Conservation (phyloP, 1,140 invertebrate species). For the Mya arenaria region DNA sequence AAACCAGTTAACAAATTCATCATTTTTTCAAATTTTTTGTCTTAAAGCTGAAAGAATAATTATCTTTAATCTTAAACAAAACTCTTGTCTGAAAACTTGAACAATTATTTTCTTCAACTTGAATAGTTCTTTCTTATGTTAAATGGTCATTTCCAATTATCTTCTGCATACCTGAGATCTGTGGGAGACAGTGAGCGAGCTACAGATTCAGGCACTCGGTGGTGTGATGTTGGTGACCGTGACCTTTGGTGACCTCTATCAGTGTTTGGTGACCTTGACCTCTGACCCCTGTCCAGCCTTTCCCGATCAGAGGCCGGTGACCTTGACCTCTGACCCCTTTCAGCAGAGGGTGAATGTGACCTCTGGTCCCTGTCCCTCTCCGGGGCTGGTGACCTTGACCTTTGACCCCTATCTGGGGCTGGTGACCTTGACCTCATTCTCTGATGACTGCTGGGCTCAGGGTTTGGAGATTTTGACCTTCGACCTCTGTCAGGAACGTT, state of each 20-base stretch:
- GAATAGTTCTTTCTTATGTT: no score
- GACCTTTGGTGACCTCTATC: conserved; percentile 82
- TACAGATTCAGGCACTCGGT: conserved; percentile 84
- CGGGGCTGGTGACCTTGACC: conserved; percentile 80
- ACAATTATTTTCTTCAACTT: no score
- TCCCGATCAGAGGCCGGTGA: conserved; percentile 65
- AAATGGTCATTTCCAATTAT: no score
- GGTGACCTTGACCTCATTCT: conserved; percentile 74
- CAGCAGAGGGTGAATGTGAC: conserved; percentile 80
- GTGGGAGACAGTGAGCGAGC: conserved; percentile 89
- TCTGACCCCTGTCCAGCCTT: conserved; percentile 82
- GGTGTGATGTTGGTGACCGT: conserved; percentile 82
- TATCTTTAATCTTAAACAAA: no score
- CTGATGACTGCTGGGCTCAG: conserved; percentile 83
- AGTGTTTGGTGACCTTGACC: conserved; percentile 80
- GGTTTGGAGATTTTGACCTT: conserved; percentile 77
- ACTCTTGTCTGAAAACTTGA: no score
- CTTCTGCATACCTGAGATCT: conserved; percentile 84
- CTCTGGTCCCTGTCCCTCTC: conserved; percentile 81
- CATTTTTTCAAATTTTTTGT: no score
- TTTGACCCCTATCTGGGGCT: conserved; percentile 57
- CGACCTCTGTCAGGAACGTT: conserved; percentile 81
- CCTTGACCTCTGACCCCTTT: conserved; percentile 80
- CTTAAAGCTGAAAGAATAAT: no score
- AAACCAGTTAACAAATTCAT: no score